Evolutionary conservation across 2,797 vertebrate genomes (phyloP), one percentile per base, ranked within the genome.

Genomic region (Merluccius polli): DNA sequence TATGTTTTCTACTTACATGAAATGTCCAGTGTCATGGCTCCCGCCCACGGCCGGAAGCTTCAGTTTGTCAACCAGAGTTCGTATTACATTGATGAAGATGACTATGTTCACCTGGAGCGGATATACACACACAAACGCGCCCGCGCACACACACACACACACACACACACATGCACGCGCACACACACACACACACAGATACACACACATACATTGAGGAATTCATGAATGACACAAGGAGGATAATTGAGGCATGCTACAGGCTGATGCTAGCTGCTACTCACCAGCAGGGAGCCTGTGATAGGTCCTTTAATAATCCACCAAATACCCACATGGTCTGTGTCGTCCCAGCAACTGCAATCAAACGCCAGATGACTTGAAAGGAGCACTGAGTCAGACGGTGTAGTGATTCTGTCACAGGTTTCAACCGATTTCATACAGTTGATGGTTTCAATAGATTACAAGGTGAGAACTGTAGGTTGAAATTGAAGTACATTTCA

Each of bases 301-400:
- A 97, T 96, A 38, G 96, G 95, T n/a, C 94, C 94, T 89, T 96
- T 97, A 82, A 97, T 96, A 75, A 96, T 95, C 95, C 96, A 97
- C 95, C 95, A 96, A 82, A 94, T 87, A 10, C 80, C 91, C 13
- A 84, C 85, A 10, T 90, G 93, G 67, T 93, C 93, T 18, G 92
- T 95, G 86, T 96, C 95, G 32, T 97, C 95, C 96, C 96, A 97
- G 89, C 96, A 97, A 63, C 96, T 97, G 72, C 33, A 89, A 75
- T 71, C n/a, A 79, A 74, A 84, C 16, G 33, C 3, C 71, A 77
- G 33, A 78, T 29, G 8, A 38, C 31, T 59, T 12, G 72, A 30
- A 59, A 59, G 52, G 3, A 2, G 16, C 2, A 59, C 52, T 59
- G 52, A 6, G 16, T 18, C 52, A n/a, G 8, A 59, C 21, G 36